phyloP scores from a whole-genome alignment of 2,797 vertebrate genomes.

The Bradypus variegatus region DNA sequence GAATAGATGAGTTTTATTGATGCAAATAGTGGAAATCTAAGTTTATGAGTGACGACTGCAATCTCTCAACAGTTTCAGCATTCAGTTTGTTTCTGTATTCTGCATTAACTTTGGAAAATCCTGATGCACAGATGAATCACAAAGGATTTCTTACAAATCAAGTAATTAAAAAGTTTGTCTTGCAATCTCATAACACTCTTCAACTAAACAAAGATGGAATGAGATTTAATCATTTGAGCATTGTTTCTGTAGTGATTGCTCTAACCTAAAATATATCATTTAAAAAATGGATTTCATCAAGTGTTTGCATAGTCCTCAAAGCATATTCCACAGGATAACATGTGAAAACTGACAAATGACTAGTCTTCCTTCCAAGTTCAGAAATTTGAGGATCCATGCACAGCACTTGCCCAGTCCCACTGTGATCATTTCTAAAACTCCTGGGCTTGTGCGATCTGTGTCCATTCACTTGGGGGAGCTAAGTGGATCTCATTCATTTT shows the following conservation, averaged over 20 bases:
- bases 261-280: neutral
- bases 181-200: neutral
- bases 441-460: neutral
- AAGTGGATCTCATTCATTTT: neutral
- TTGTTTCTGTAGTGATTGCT: neutral
- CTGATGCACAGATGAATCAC: neutral
- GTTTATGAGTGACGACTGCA: neutral
- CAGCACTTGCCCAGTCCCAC: neutral
- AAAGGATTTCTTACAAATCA: neutral
- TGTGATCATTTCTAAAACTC: neutral
- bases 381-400: neutral
- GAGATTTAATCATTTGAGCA: neutral
- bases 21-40: neutral
- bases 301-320: neutral
- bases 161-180: neutral
- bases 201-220: neutral
- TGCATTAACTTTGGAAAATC: constrained; percentile 7
- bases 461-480: neutral
- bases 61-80: neutral
- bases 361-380: neutral
- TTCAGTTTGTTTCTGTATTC: neutral
- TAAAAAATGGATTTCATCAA: neutral
- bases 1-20: neutral
- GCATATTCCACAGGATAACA: neutral
- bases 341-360: neutral